Evolutionary conservation across 2,797 vertebrate genomes (phyloP).

Genomic region (Corythornis leucogaster): DNA sequence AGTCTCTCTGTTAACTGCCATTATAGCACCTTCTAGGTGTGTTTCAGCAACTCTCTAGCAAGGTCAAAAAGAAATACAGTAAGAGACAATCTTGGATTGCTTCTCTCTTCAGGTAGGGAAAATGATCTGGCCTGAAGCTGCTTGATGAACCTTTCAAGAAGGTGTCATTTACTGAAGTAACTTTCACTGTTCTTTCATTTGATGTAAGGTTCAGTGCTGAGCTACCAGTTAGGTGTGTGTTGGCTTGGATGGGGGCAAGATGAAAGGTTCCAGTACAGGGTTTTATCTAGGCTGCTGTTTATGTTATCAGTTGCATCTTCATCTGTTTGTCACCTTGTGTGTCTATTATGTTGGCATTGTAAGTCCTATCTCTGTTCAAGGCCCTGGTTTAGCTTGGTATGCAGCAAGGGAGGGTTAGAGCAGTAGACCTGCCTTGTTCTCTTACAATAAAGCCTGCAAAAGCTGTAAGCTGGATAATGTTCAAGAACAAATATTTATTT

Average conservation of each 20-base stretch:
- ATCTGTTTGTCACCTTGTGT: background rate
- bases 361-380: background rate
- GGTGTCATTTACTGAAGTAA: background rate
- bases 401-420: background rate
- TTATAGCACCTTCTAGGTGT: background rate
- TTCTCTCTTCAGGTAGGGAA: background rate
- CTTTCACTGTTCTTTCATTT: background rate
- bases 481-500: constrained; percentile 52
- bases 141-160: background rate
- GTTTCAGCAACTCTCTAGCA: background rate
- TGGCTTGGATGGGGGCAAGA: background rate
- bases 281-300: background rate
- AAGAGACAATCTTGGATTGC: background rate
- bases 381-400: background rate
- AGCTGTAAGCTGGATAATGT: background rate
- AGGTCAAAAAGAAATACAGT: background rate
- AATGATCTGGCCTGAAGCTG: background rate
- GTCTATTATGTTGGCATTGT: too few relatives aligned
- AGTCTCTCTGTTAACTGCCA: background rate
- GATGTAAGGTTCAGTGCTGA: background rate
- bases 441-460: background rate
- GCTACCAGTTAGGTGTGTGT: background rate
- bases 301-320: background rate
- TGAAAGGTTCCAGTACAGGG: background rate
- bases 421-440: background rate